phyloP scores from a whole-genome alignment of 1,140 invertebrate species.

The Leptinotarsa undecemlineata region DNA sequence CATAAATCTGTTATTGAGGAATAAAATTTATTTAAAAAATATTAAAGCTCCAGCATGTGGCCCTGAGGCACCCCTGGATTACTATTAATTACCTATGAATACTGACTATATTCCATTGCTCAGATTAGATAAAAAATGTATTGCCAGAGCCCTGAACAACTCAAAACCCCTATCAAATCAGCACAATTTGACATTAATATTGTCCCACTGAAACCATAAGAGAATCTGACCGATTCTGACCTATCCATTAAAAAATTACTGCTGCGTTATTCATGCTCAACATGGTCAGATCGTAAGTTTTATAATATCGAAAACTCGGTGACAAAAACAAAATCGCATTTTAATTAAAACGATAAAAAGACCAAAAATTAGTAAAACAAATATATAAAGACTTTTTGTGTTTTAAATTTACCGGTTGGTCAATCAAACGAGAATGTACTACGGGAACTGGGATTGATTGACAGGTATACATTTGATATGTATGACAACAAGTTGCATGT shows the following conservation, averaged over 20 bases:
- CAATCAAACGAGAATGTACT: slow-evolving; percentile 30
- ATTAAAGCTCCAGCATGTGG: too few relatives aligned
- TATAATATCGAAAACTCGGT: slow-evolving; percentile 3
- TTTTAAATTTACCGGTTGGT: slow-evolving; percentile 38
- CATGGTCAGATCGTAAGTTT: not conserved
- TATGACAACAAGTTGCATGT: slow-evolving; percentile 37
- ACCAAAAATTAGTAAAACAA: slow-evolving; percentile 41
- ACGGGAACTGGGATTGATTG: slow-evolving; percentile 35
- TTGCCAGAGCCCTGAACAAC: too few relatives aligned
- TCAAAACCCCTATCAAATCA: too few relatives aligned
- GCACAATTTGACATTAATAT: too few relatives aligned
- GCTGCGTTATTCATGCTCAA: not conserved
- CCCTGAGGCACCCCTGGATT: too few relatives aligned
- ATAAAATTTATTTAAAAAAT: too few relatives aligned
- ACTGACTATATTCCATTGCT: too few relatives aligned
- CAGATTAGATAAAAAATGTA: too few relatives aligned
- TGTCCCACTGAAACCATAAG: too few relatives aligned
- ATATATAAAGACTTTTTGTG: slow-evolving; percentile 40
- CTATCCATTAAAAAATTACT: not conserved
- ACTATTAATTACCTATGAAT: too few relatives aligned
- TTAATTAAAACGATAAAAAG: slow-evolving; percentile 38
- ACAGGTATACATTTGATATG: slow-evolving; percentile 41
- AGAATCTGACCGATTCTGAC: too few relatives aligned
- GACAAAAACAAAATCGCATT: slow-evolving; percentile 29
- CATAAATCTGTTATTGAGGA: too few relatives aligned